Base-by-base conservation (phyloP, 2,797 vertebrate genomes). In the Scarus forsteni region DNA sequence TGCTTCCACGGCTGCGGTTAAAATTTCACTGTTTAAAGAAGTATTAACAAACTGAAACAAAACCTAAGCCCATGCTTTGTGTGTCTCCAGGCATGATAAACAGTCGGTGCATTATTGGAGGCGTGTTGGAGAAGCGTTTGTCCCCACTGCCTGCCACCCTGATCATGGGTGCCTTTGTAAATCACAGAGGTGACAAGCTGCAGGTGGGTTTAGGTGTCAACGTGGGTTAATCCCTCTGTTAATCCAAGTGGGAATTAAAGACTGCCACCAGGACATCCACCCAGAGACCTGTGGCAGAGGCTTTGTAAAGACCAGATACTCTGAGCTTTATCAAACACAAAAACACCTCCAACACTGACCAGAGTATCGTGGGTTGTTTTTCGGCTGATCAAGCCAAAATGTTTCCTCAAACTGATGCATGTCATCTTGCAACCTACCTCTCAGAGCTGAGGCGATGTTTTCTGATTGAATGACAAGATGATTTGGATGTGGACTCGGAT, bases 151-250 rank as follows among this genome's bases (percentile, higher is more conserved):
- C 97, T 0, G 95, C 98, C 82, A 97, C 97, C 9, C 90, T 99
- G n/a, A 96, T 97, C 35, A 95, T 99, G 62, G 97, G 98, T 0
- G 96, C 97, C 48, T 99, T 99, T 86, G 96, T 99, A 49, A 98
- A 97, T 85, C 97, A 98, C 89, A 94, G 96, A 93, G 96, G 95
- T 36, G 96, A 97, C 86, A 96, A 97, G 34, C 95, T 98, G 80
- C 97, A 99, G 60, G 93, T 95, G 56, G 95, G 95, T 12, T 88
- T 95, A 0, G 95, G 94, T 2, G 85, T 95, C 77, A 94, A 88
- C 1, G 94, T 95, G 66, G 94, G 94, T 75, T 94, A 91, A 83
- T 52, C 39, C 3, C 45, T 65, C 70, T 16, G 34, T 7, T 40
- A 16, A 50, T 11, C 18, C 39, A 35, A 27, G n/a, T 61, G 64